Base-by-base conservation (phyloP, 2,797 vertebrate species). In the Eutrigla gurnardus region DNA sequence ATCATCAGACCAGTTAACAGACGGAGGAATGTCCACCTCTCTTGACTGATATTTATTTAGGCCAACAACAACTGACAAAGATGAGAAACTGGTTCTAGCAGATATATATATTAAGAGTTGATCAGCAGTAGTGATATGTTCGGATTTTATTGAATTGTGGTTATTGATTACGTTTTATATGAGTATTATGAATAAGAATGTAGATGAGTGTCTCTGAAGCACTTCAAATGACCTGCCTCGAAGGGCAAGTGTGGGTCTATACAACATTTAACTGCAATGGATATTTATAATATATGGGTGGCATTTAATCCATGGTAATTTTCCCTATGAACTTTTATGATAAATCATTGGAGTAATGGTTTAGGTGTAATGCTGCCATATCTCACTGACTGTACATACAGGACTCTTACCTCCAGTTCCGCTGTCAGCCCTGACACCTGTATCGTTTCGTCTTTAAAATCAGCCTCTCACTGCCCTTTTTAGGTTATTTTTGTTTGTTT, bases 181-280 rank as follows among this genome's bases (percentile, higher is more conserved):
- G 88, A 93, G 87, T 94, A 88, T 94, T 94, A 92, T 90, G 78
- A 92, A 85, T 89, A 93, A 93, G 91, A 94, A 94, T 94, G 93
- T 95, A 93, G 88, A 93, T 83, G 82, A 92, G 92, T 93, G 92
- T 95, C 86, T 93, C 88, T 88, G 82, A 95, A 96, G 95, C 95
- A 95, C 95, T 96, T 96, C 92, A 86, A 80, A 82, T 84, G 89
- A 85, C 83, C 85, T 82, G 93, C 77, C 82, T 85, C 68, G 13
- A 75, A 79, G 83, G 82, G 82, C 82, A 67, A 76, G 70, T 82
- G 65, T 86, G 80, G 47, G 87, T 89, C 82, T 64, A 86, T 52
- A 59, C 71, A 83, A 80, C 78, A 74, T 86, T 76, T 52, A 78
- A 79, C 73, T 73, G 65, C 75, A 80, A 74, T 88, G 66, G 71